Evolutionary conservation across 1,140 invertebrate species (phyloP).

Genomic region (Colletes latitarsis): DNA sequence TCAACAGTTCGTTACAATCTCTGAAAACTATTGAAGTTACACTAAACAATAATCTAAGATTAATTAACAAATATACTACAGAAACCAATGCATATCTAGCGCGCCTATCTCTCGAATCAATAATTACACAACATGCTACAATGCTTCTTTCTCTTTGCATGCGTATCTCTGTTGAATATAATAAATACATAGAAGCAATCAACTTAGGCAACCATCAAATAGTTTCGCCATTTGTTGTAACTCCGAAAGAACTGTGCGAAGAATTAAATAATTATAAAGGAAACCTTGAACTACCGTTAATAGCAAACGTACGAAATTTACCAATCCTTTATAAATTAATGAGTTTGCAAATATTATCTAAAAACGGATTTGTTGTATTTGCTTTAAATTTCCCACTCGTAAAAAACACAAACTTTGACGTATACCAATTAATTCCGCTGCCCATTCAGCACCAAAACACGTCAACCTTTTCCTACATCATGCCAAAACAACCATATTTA

Average conservation of each 20-base stretch:
- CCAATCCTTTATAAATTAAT: background rate
- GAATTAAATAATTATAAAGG: background rate
- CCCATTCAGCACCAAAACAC: background rate
- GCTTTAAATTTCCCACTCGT: background rate
- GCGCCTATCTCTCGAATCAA: background rate
- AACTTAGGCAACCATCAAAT: background rate
- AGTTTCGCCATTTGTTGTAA: background rate
- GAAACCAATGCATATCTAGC: background rate
- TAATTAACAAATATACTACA: background rate
- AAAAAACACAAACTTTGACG: background rate
- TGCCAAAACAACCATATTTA: background rate
- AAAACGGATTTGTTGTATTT: background rate
- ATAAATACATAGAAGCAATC: conserved; percentile 2
- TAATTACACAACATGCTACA: background rate
- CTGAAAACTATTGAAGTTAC: background rate
- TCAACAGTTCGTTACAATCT: background rate
- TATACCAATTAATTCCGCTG: background rate
- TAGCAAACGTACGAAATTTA: background rate
- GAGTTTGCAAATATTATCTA: background rate
- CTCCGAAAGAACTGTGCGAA: background rate
- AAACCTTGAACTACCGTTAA: background rate
- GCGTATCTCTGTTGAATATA: background rate
- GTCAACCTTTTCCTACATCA: background rate
- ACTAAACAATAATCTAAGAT: background rate
- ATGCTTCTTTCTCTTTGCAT: background rate